These are phyloP conservation scores for Drosophila merina DNA, from an alignment of 2,888 invertebrate genomes.

Conservation along the genomic window DNA sequence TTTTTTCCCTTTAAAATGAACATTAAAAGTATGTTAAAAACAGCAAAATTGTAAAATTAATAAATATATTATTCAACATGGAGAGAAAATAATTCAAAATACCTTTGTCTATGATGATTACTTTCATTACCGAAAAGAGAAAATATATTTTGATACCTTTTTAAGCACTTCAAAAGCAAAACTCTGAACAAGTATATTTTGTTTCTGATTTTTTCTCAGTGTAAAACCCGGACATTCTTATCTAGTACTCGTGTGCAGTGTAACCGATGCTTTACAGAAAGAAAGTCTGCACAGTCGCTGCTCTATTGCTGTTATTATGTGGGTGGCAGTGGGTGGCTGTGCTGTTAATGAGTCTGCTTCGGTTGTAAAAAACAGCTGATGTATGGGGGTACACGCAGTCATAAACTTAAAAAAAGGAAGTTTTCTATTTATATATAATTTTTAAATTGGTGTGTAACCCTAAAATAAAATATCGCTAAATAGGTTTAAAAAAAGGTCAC, in stretches of 20 bases:
- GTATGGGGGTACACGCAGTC: background rate
- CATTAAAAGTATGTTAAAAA: too few relatives aligned
- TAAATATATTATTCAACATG: too few relatives aligned
- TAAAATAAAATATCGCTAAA: too few relatives aligned
- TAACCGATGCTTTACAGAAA: constrained; percentile 5
- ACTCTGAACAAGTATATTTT: too few relatives aligned
- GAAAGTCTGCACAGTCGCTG: constrained; percentile 5
- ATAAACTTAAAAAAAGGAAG: background rate
- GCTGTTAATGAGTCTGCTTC: background rate
- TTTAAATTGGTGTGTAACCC: too few relatives aligned
- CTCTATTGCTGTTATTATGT: constrained; percentile 2
- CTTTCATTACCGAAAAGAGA: too few relatives aligned
- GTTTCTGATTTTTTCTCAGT: background rate
- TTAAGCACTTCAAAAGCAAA: too few relatives aligned
- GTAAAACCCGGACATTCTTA: background rate
- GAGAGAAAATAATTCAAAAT: too few relatives aligned
- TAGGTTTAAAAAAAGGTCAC: background rate
- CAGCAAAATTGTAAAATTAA: too few relatives aligned
- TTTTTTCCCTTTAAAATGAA: too few relatives aligned
- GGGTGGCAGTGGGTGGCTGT: constrained; percentile 6
- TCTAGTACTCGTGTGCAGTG: background rate
- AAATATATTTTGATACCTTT: too few relatives aligned
- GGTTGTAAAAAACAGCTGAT: constrained; percentile 3
- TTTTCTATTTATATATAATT: background rate
- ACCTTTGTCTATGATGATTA: too few relatives aligned